Conservation (phyloP, 2,888 invertebrate genomes). For the Mechanitis mazaeus region DNA sequence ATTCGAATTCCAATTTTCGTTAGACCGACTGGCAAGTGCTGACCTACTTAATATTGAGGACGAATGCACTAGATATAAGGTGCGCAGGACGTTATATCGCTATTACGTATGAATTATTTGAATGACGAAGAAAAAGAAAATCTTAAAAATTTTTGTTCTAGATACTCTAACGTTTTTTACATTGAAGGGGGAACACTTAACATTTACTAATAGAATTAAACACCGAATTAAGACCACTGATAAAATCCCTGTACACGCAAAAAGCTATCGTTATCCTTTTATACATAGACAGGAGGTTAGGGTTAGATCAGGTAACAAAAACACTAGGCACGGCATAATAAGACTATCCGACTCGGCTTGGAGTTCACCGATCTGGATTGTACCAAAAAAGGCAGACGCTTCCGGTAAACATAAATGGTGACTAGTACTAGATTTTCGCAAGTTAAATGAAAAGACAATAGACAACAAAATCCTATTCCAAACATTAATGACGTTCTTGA, state of each 20-base stretch:
- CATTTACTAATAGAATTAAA: slow-evolving; percentile 13
- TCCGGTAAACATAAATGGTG: slow-evolving; percentile 27
- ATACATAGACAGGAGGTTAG: slow-evolving; percentile 15
- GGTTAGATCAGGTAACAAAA: slow-evolving; percentile 17
- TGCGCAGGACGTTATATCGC: slow-evolving; percentile 2
- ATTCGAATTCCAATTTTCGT: slow-evolving; percentile 26
- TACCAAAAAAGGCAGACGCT: slow-evolving; percentile 19
- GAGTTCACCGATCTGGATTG: slow-evolving; percentile 22
- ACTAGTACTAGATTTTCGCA: slow-evolving; percentile 23
- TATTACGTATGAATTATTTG: slow-evolving; percentile 8
- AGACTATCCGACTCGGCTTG: slow-evolving; percentile 36
- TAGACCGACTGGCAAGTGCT: slow-evolving; percentile 2
- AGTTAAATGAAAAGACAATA: slow-evolving; percentile 32
- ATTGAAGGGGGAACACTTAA: slow-evolving; percentile 16
- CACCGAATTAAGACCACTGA: slow-evolving; percentile 14
- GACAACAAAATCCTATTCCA: slow-evolving; percentile 7
- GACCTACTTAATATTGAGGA: slow-evolving; percentile 9
- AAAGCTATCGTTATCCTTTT: slow-evolving; percentile 19
- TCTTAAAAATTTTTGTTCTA: slow-evolving; percentile 8
- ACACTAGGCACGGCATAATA: slow-evolving; percentile 17
- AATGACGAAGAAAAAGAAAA: slow-evolving; percentile 15
- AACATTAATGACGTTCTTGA: no score
- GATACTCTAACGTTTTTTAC: slow-evolving; percentile 18
- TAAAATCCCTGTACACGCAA: slow-evolving; percentile 14
- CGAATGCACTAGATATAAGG: neutral